Evolutionary conservation across 2,113 vertebrate species (phyloP).

Genomic region (Synchiropus splendidus): DNA sequence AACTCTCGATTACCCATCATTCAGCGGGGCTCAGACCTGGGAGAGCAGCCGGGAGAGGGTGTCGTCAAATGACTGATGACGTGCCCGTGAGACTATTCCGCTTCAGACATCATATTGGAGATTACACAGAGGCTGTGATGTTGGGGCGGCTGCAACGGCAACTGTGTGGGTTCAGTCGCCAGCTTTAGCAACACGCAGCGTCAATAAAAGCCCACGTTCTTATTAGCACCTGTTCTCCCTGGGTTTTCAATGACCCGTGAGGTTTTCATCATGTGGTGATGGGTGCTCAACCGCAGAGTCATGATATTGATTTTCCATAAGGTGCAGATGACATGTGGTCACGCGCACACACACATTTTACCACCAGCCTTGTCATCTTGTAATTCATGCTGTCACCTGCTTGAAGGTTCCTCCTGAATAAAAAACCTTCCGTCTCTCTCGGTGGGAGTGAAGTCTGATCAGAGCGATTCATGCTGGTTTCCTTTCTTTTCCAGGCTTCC

Average conservation of each 20-base stretch:
- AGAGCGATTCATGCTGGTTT: too few relatives aligned
- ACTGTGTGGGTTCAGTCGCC: too few relatives aligned
- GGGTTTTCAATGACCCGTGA: slow-evolving; percentile 23
- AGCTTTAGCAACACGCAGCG: neutral
- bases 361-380: slow-evolving; percentile 38
- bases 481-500: slow-evolving; percentile 75
- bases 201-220: neutral
- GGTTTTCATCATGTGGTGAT: slow-evolving; percentile 48
- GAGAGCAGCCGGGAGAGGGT: slow-evolving; percentile 34
- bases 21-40: slow-evolving; percentile 32
- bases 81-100: slow-evolving; percentile 37
- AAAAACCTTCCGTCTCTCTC: too few relatives aligned
- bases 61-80: slow-evolving; percentile 36
- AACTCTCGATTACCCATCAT: slow-evolving; percentile 58
- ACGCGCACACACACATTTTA: slow-evolving; percentile 41
- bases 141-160: neutral
- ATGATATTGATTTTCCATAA: slow-evolving; percentile 58
- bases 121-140: slow-evolving; percentile 22
- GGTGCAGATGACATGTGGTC: slow-evolving; percentile 49
- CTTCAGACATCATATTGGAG: slow-evolving; percentile 25
- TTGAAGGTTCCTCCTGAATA: too few relatives aligned
- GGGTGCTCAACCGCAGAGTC: slow-evolving; percentile 43
- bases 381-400: slow-evolving; percentile 35
- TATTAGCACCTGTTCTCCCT: slow-evolving; percentile 7
- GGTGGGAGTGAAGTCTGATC: too few relatives aligned